Conservation (phyloP, 2,888 invertebrate genomes). For the Xiphydria camelus region DNA sequence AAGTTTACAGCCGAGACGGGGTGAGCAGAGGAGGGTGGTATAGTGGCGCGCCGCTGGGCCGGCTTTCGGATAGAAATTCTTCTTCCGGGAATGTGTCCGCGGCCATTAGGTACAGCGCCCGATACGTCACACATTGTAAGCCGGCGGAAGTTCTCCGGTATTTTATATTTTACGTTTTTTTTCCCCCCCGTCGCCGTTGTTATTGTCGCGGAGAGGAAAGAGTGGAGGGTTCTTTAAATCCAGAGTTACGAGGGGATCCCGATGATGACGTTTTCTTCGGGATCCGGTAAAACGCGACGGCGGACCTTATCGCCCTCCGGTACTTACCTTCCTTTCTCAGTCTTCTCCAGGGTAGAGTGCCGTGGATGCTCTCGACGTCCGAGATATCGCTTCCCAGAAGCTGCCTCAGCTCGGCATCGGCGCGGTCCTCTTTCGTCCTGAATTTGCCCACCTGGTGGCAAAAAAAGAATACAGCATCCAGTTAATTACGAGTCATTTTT, state of each 20-base stretch:
- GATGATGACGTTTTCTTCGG: background rate
- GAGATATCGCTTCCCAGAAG: conserved; percentile 70
- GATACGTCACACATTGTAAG: conserved; percentile 15
- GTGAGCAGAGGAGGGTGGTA: background rate
- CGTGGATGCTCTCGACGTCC: conserved; percentile 66
- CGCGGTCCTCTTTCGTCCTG: conserved; percentile 75
- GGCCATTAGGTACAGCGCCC: conserved; percentile 8
- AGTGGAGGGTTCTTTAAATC: background rate
- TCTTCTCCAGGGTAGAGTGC: conserved; percentile 66
- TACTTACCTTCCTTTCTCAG: conserved; percentile 60
- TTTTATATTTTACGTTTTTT: conserved; percentile 13
- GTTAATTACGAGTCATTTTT: too few relatives aligned
- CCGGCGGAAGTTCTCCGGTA: conserved; percentile 14
- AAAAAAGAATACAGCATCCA: too few relatives aligned
- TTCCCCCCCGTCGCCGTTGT: conserved; percentile 4
- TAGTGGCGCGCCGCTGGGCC: background rate
- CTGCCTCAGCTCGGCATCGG: conserved; percentile 77
- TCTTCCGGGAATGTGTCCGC: conserved; percentile 8
- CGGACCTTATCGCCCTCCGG: too few relatives aligned
- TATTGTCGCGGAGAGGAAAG: background rate
- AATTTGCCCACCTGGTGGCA: conserved; percentile 72
- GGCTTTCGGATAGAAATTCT: conserved; percentile 1
- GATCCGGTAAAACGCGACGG: background rate
- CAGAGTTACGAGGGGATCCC: background rate
- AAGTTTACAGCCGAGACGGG: background rate